Percentiles rank a stretch among this genome's conserved stretches.
These are phyloP conservation scores for Macrosiphum euphorbiae DNA, from an alignment of 2,888 invertebrate genomes.

Conservation along the genomic window DNA sequence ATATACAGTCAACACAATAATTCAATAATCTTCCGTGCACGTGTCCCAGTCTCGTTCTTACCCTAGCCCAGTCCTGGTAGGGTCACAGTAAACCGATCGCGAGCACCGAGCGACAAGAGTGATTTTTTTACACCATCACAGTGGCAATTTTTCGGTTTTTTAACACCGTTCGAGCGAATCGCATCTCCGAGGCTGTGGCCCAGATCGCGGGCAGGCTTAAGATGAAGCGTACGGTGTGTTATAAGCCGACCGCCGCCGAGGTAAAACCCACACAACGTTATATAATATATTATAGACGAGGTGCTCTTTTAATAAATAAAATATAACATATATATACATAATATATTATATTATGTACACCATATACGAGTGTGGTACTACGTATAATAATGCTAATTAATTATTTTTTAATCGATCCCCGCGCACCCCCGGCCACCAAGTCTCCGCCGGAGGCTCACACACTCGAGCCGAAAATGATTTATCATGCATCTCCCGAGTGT, in stretches of 20 bases:
- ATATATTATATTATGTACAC: neutral
- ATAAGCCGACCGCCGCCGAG: neutral
- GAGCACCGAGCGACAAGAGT: neutral
- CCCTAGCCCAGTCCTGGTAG: neutral
- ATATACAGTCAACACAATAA: neutral
- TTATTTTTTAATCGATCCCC: slow-evolving; percentile 62
- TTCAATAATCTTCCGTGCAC: neutral
- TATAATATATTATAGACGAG: neutral
- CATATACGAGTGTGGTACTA: neutral
- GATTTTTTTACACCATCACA: neutral
- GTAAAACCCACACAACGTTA: neutral
- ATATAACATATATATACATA: neutral
- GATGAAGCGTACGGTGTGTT: no score
- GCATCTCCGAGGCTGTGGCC: no score
- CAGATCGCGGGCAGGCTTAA: no score
- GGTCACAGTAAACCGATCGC: neutral
- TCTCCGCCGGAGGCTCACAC: neutral
- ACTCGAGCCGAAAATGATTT: slow-evolving; percentile 58
- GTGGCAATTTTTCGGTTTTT: neutral
- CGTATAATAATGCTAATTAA: slow-evolving; percentile 53
- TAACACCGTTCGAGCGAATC: neutral
- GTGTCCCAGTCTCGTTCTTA: neutral
- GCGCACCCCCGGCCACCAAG: neutral
- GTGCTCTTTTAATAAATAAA: neutral
- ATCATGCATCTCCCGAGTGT: slow-evolving; percentile 44